These are phyloP conservation scores for Phalanger gymnotis DNA, from an alignment of 2,797 vertebrate genomes.

Conservation along the genomic window DNA sequence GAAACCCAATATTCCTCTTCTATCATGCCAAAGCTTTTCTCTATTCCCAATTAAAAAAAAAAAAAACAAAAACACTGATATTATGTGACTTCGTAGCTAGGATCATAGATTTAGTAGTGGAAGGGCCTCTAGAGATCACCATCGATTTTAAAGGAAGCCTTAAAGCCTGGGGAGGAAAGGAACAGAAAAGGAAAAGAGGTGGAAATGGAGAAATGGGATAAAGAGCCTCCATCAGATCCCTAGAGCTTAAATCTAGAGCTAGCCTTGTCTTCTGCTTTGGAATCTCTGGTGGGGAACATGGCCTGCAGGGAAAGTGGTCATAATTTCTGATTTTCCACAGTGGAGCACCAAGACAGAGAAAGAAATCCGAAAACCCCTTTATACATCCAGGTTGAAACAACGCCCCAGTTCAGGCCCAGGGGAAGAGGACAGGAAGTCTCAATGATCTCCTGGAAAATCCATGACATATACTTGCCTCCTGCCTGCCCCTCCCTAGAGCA, in stretches of 20 bases:
- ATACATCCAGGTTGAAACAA: slow-evolving; percentile 1
- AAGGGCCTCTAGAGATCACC: neutral
- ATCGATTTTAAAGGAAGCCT: neutral
- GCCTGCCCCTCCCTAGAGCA: neutral
- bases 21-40: neutral
- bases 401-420: neutral
- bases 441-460: neutral
- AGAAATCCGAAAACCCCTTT: neutral
- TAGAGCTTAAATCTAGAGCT: neutral
- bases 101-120: neutral
- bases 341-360: neutral
- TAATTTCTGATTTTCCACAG: neutral
- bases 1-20: neutral
- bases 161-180: neutral
- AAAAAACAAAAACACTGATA: neutral
- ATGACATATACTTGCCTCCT: neutral
- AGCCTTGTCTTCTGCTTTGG: neutral
- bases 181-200: neutral
- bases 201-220: neutral
- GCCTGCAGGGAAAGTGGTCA: neutral
- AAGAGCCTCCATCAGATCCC: neutral
- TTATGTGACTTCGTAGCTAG: neutral
- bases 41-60: neutral
- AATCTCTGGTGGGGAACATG: neutral
- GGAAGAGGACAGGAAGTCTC: neutral